Evolutionary conservation across 2,113 vertebrate genomes (phyloP).

Genomic region (Rousettus leschenaultii): DNA sequence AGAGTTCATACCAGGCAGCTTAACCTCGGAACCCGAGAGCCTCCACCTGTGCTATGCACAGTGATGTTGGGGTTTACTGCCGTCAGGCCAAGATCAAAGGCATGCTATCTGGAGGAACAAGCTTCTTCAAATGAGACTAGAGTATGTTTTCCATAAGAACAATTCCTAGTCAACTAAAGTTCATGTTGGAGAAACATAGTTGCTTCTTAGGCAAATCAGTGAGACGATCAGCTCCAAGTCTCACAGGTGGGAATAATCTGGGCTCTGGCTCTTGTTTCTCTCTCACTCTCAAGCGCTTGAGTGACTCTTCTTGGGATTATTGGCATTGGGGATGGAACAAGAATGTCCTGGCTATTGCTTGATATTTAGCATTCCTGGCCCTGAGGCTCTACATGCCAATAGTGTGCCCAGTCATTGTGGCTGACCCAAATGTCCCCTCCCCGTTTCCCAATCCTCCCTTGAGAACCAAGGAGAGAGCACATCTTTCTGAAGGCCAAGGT

Average conservation of each 20-base stretch:
- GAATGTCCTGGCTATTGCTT: not conserved
- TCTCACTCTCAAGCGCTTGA: fast-evolving
- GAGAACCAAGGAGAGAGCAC: not conserved
- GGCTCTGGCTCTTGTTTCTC: not conserved
- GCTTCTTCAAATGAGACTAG: not conserved
- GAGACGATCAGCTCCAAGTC: not conserved
- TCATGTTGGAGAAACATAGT: not conserved
- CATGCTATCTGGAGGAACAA: not conserved
- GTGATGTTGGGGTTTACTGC: not conserved
- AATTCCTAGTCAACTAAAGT: not conserved
- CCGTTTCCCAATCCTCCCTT: not conserved
- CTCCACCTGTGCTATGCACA: not conserved
- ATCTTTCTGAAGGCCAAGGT: not conserved
- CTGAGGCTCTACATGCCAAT: not conserved
- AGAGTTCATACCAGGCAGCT: not conserved
- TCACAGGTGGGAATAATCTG: not conserved
- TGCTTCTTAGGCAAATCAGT: not conserved
- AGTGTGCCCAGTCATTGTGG: not conserved
- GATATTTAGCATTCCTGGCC: not conserved
- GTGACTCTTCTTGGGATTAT: not conserved
- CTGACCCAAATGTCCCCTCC: not conserved
- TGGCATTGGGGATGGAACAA: not conserved
- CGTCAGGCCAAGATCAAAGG: not conserved
- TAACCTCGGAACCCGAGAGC: not conserved
- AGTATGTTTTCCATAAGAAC: not conserved